These are phyloP conservation scores for Tretioscincus oriximinensis DNA, from an alignment of 2,113 vertebrate genomes.

Conservation along the genomic window DNA sequence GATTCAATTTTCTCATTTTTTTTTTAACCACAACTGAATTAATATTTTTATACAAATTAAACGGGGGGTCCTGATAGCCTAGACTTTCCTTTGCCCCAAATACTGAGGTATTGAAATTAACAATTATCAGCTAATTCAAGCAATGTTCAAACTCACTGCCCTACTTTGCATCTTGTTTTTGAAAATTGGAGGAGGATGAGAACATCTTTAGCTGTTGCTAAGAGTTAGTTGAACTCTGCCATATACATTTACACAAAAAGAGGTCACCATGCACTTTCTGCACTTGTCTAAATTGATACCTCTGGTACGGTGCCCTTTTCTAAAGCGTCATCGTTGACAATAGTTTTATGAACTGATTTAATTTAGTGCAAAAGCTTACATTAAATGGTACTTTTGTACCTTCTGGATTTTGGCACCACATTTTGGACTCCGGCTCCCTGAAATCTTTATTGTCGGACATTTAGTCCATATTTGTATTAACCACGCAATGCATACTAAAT, in stretches of 20 bases:
- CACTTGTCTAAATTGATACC: neutral
- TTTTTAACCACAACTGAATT: neutral
- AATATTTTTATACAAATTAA: slow-evolving; percentile 10
- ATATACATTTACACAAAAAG: neutral
- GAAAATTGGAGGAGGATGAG: neutral
- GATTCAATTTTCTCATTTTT: neutral
- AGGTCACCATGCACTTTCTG: neutral
- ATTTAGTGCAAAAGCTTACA: neutral
- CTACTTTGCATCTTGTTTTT: slow-evolving; percentile 5
- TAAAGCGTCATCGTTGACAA: neutral
- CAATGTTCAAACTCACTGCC: neutral
- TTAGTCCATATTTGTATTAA: slow-evolving; percentile 1
- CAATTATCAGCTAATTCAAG: neutral
- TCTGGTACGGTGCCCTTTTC: neutral
- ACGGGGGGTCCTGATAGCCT: neutral
- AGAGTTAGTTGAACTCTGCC: neutral
- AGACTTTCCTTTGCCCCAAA: neutral
- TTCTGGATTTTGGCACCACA: neutral
- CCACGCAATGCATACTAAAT: neutral
- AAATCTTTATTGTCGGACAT: neutral
- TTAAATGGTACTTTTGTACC: neutral
- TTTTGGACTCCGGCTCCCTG: neutral
- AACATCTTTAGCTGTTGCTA: neutral
- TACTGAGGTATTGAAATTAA: neutral
- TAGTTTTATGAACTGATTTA: neutral